Evolutionary conservation across 1,140 invertebrate genomes (phyloP), one percentile per base, ranked within the genome.

Genomic region (Glossosoma conforme): DNA sequence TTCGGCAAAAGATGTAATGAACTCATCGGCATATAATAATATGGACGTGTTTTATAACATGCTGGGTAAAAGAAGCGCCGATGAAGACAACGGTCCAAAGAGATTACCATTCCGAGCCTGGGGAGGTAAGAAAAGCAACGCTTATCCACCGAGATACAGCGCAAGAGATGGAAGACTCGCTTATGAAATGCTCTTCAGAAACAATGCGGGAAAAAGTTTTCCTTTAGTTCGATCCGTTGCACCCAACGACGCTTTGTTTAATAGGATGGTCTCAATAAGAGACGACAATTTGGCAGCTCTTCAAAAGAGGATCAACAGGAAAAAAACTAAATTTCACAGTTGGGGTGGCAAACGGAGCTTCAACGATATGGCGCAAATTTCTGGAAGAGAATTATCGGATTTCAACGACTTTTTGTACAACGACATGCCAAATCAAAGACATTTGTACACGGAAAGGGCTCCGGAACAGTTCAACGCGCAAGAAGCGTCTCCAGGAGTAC

Each of bases 111-210:
- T 54, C 20, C 19, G 18, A 3, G 30, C 52, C 1, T 54, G 46
- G 40, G 52, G 52, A 25, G 52, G 52, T 2, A 54, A 54, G 40
- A 36, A 32, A 37, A 17, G 20, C 6, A 36, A 38, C 19, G 3
- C 32, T 4, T 6, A 37, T 6, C n/a, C 14, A 28, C 24, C 24
- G n/a, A 8, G 6, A 8, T n/a, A 28, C n/a, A 28, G 24, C 24
- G 24, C 24, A n/a, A 28, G n/a, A 28, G 6, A n/a, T 28, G 24
- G 6, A 28, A 8, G 24, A n/a, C 6, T 6, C n/a, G 6, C n/a
- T 28, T 28, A 28, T n/a, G n/a, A n/a, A 28, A 28, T 28, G 6
- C n/a, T n/a, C n/a, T 28, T 28, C 24, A 28, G n/a, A n/a, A 28
- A n/a, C 6, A 28, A 8, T 8, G n/a, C n/a, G 6, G 24, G 24